Base-by-base conservation (phyloP, 2,888 invertebrate species). In the Trichogramma dendrolimi region DNA sequence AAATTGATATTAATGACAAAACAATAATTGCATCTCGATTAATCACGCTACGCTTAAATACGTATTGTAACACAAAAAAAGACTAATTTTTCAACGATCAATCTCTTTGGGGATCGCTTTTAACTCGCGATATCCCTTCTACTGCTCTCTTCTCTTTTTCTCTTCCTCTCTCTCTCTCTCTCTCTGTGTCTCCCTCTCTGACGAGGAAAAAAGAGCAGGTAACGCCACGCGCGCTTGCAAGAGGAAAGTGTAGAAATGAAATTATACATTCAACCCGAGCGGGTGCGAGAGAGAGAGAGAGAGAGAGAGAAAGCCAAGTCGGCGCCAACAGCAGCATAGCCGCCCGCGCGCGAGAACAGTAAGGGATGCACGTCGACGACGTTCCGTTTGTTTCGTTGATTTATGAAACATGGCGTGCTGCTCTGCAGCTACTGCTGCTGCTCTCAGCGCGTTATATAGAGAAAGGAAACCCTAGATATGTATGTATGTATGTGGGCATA, bases 321-420 rank as follows among this genome's bases (percentile, higher is more conserved):
- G 27, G 27, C 27, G 27, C 27, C 27, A 27, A 27, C 27, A 27
- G 27, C 27, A 27, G 27, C 27, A 27, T 27, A 27, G 27, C 27
- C 46, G 53, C 43, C 42, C 14, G 43, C n/a, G 56, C 7, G 27
- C 50, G 6, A 50, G 27, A 27, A 27, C 27, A 27, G 27, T 27
- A 27, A 27, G 27, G 27, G 27, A 27, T 27, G 27, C 27, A 27
- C 27, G 27, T 27, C 27, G 27, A 27, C 61, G 71, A 70, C 71
- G 70, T 73, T 72, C 72, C 75, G 76, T 77, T 77, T 76, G 76
- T 75, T 75, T 76, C 74, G 75, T 72, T 76, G 76, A 76, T 76
- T 76, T 76, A 76, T 76, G 76, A 76, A 76, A 73, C 76, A 72
- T 76, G 75, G 72, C 73, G 69, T 71, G 71, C 27, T 27, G 27